Conservation (phyloP, 2,888 invertebrate species). For the Aleiodes alternator region DNA sequence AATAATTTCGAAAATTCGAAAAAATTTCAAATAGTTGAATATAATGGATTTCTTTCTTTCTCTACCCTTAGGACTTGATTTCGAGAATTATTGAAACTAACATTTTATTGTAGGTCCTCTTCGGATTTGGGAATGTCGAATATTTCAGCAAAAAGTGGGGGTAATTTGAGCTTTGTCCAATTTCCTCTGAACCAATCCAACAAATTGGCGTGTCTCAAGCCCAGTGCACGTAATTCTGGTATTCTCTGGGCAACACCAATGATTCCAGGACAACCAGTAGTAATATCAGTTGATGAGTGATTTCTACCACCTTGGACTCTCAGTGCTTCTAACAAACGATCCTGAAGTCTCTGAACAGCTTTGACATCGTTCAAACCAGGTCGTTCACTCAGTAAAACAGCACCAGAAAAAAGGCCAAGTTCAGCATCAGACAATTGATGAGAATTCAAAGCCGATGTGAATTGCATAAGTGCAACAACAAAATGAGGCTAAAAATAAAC, state of each 20-base stretch:
- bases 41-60: too few species aligned
- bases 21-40: too few species aligned
- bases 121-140: conserved; percentile 95
- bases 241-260: conserved; percentile 79
- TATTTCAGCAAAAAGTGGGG: conserved; percentile 96
- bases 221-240: conserved; percentile 87
- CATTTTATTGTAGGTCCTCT: conserved; percentile 79
- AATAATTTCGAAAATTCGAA: too few species aligned
- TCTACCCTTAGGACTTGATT: not conserved
- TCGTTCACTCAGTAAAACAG: conserved; percentile 89
- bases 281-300: conserved; percentile 72
- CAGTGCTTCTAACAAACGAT: conserved; percentile 90
- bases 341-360: conserved; percentile 86
- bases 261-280: conserved; percentile 68
- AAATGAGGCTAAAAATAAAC: conserved; percentile 84
- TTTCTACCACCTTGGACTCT: conserved; percentile 81
- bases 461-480: conserved; percentile 87
- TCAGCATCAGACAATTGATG: conserved; percentile 92
- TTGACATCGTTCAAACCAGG: conserved; percentile 88
- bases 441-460: conserved; percentile 85
- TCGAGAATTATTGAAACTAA: conserved; percentile 42
- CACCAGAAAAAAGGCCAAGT: conserved; percentile 90
- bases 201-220: conserved; percentile 88
- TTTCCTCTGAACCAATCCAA: conserved; percentile 93
- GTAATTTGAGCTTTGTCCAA: conserved; percentile 90